Evolutionary conservation across 2,888 invertebrate genomes (phyloP), one percentile per base, ranked within the genome.

Genomic region (Drosophila subsilvestris): DNA sequence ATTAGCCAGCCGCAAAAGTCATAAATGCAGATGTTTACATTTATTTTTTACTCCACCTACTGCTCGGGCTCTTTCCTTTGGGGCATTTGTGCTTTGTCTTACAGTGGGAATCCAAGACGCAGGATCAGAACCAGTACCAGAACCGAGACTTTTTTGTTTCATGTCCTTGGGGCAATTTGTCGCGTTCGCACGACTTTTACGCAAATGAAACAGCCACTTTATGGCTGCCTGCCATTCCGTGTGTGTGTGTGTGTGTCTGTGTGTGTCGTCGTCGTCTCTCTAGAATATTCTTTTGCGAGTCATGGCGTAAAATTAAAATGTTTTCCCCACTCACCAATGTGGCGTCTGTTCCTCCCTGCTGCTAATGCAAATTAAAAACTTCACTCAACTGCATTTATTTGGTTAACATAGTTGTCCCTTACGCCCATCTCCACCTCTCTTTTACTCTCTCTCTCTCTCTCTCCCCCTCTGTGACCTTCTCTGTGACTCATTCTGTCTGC

Each of bases 1-100:
- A 86, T 86, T 88, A 86, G 87, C 82, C 71, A 72, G 82, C 85
- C 82, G 73, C 86, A 86, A 79, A 87, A 85, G 86, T 86, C 86
- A 86, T 86, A 86, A 86, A 86, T 86, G 89, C 86, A 86, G 86
- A 84, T 88, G 89, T 82, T 85, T 74, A 87, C 85, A 86, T 85
- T 85, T 86, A 70, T 66, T 69, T 80, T 60, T 42, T 61, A 2
- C 48, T 27, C 18, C 56, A 20, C 25, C 42, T 22, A 0, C 9
- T 45, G 8, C 43, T 7, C 14, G 6, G 22, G 22, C 17, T 42
- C 22, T 37, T 29, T 59, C 74, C 88, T 80, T 63, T 62, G 72
- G 78, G 78, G 72, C 78, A 86, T 83, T 76, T 68, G 58, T 68
- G 58, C 76, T 86, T 86, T 86, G 88, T 86, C 80, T 79, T 37